These are phyloP conservation scores for Tragelaphus scriptus DNA, from an alignment of 2,113 vertebrate genomes.

Conservation along the genomic window DNA sequence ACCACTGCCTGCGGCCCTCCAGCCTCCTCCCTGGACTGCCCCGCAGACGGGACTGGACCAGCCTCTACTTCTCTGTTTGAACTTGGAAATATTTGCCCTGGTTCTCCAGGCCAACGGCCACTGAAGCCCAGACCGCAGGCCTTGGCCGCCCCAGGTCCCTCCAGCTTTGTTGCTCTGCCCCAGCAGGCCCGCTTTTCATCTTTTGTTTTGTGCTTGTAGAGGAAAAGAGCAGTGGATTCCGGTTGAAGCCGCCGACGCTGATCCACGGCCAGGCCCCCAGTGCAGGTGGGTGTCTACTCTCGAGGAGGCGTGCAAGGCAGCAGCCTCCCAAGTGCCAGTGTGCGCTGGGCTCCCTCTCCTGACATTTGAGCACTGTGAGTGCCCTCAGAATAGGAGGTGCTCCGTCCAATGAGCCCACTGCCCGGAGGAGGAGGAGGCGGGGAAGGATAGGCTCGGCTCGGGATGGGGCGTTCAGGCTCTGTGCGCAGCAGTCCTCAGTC, in stretches of 20 bases:
- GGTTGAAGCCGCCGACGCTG: constrained; percentile 95
- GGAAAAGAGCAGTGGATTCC: constrained; percentile 95
- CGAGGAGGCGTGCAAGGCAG: neutral
- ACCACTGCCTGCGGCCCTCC: neutral
- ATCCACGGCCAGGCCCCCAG: constrained; percentile 98
- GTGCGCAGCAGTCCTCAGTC: neutral
- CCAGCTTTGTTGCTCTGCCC: neutral
- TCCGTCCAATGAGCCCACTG: neutral
- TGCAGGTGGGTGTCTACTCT: constrained; percentile 83
- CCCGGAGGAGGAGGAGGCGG: neutral
- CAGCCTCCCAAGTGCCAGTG: neutral
- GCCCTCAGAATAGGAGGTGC: neutral
- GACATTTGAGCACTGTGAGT: neutral
- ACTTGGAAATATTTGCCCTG: neutral
- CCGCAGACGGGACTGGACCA: neutral
- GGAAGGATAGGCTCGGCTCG: neutral
- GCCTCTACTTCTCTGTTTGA: neutral
- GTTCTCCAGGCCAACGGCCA: neutral
- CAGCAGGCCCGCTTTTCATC: neutral
- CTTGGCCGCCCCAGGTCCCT: neutral
- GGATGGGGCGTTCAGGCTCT: neutral
- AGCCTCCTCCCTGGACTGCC: neutral
- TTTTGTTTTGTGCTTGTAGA: constrained; percentile 81
- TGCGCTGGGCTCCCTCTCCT: accelerated
- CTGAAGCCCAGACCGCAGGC: neutral